Conservation (phyloP, 2,797 vertebrate genomes). For the Rhinella marina region DNA sequence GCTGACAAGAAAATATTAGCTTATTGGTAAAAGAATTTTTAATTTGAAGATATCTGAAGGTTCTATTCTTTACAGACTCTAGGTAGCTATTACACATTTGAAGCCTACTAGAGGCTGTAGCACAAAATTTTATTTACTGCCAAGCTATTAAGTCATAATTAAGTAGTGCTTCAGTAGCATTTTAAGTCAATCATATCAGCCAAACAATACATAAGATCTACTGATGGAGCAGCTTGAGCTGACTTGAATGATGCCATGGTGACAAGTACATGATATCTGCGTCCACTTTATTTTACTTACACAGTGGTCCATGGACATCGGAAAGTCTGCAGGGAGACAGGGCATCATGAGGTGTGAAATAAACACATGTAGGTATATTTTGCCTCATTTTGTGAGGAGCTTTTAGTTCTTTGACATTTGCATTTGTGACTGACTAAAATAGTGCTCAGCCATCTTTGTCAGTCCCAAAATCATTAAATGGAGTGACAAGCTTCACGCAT, state of each 20-base stretch:
- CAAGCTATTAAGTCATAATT: conserved; percentile 50
- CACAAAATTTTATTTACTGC: conserved; percentile 57
- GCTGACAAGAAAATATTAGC: conserved; percentile 63
- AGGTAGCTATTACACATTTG: conserved; percentile 63
- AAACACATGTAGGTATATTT: neutral
- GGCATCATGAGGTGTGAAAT: neutral
- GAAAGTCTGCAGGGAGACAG: neutral
- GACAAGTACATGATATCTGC: neutral
- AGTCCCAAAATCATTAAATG: too few species aligned
- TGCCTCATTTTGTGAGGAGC: neutral
- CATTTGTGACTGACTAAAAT: too few species aligned
- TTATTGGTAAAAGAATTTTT: conserved; percentile 63
- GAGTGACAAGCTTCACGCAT: too few species aligned
- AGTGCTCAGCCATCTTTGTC: too few species aligned
- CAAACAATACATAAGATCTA: conserved; percentile 26
- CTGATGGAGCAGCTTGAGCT: neutral
- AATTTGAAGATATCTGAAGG: conserved; percentile 62
- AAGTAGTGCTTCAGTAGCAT: conserved; percentile 24
- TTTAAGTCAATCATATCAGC: conserved; percentile 44
- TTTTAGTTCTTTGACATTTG: neutral
- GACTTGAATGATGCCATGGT: neutral
- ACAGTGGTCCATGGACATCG: neutral
- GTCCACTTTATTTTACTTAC: neutral
- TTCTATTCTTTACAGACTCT: conserved; percentile 56
- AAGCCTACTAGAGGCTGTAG: conserved; percentile 41